Base-by-base conservation (phyloP, 2,888 invertebrate genomes). In the Caenorhabditis virilis region DNA sequence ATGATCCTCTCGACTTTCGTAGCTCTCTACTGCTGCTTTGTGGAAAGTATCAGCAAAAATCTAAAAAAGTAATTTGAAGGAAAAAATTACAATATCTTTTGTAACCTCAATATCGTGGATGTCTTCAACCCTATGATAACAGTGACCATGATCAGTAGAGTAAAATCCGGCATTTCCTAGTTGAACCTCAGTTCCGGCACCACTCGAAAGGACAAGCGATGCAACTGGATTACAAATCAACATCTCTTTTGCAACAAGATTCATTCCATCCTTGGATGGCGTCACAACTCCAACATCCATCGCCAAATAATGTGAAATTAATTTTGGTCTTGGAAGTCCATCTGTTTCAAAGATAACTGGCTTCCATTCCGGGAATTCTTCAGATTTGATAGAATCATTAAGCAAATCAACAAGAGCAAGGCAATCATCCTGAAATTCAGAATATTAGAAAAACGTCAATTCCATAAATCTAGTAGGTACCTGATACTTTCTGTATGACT, bases 231-330 rank as follows among this genome's bases (percentile, higher is more conserved):
- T 79, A 55, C 78, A 78, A 5, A 78, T 60, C 22, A 78, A 35
- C 78, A 78, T 78, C 58, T 78, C 78, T 48, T 78, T 78, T 0
- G 76, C 78, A 4, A 79, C 79, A 49, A 79, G 56, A 45, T 78
- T 79, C 77, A 78, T 79, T 46, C 78, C 78, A 39, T 76, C 76
- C 50, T 77, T 78, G n/a, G 71, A 57, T 7, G 80, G 80, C 1
- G 80, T 79, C 5, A 80, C 78, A 0, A 80, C 77, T 22, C 80
- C 80, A 43, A 80, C 71, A 52, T 80, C 80, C 78, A 79, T 78
- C 1, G 80, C 80, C 36, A 80, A 60, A 45, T 78, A 80, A 35
- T 77, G 80, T 16, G 76, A 76, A 26, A 79, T 69, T 15, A 79
- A 52, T 7, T 67, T 52, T 0, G 72, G 51, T 47, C 79, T 62